Evolutionary conservation across 2,797 vertebrate species (phyloP), one percentile per base, ranked within the genome.

Genomic region (Melanotaenia maccullochi): DNA sequence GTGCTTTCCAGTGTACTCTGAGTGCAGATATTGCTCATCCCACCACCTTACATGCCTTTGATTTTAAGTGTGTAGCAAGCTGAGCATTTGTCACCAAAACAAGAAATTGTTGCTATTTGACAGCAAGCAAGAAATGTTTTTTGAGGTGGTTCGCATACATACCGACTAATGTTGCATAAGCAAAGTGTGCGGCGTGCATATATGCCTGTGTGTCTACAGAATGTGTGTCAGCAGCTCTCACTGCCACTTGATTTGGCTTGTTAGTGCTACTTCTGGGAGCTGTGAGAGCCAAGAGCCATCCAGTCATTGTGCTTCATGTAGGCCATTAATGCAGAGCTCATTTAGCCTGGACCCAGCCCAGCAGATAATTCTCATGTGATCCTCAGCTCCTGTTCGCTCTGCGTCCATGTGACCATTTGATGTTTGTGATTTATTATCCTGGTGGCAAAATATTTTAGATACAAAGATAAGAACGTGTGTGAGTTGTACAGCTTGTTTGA

Each of bases 211-310:
- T 52, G 32, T 61, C 14, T 59, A 28, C 73, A 25, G 47, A 55
- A 42, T 72, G 59, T 65, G 49, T 78, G 52, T 75, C 61, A 66
- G 60, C 32, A 77, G 59, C 64, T 73, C 68, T 78, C 68, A 65
- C 25, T 66, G 68, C 59, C 75, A 84, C 84, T 89, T 83, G 65
- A 80, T 84, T 84, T 88, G 78, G 78, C 81, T 87, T 89, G 77
- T 89, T 89, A 85, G 85, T 13, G 28, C 76, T 79, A 65, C 77
- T 88, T 84, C 72, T 84, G 86, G 76, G 77, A 81, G 67, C 75
- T 75, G 63, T 58, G 36, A 63, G 64, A 85, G 80, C 84, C 72
- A 75, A 81, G 68, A 81, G 77, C 73, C 67, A 79, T 79, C 67
- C 28, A 80, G 81, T 79, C 75, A 63, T 65, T 74, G 72, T 67